A percentile compares a stretch with the other conserved stretches of the same genome.
Conservation (phyloP, 2,797 vertebrate species). For the Masticophis lateralis region DNA sequence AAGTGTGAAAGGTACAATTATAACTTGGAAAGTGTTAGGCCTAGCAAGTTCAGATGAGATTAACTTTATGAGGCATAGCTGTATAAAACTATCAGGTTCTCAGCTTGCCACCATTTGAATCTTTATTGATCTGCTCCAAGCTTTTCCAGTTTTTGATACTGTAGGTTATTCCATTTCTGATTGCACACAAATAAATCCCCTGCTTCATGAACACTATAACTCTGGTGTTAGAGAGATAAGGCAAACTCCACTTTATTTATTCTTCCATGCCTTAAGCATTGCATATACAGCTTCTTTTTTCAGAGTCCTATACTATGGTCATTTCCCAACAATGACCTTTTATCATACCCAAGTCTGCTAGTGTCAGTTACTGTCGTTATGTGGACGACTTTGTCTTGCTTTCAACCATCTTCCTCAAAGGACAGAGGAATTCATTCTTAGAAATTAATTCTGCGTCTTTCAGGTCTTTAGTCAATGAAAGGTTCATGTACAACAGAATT, state of each 20-base stretch:
- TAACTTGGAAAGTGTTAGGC: conserved; percentile 22
- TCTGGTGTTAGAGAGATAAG: conserved; percentile 8
- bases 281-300: not conserved
- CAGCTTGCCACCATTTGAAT: conserved; percentile 25
- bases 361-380: not conserved
- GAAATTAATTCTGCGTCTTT: conserved; percentile 21
- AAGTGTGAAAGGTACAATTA: not conserved
- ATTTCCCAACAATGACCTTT: conserved; percentile 11
- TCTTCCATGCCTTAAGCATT: not conserved
- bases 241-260: conserved; percentile 20
- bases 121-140: conserved; percentile 24
- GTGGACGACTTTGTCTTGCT: not conserved
- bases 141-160: conserved; percentile 26
- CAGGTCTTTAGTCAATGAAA: not conserved
- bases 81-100: not conserved
- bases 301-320: not conserved
- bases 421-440: not conserved
- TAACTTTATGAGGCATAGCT: conserved; percentile 1
- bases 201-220: not conserved
- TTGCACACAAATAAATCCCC: conserved; percentile 2
- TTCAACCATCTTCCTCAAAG: not conserved
- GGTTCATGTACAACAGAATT: not conserved
- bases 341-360: not conserved
- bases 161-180: not conserved
- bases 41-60: conserved; percentile 27